phyloP scores from a whole-genome alignment of 2,797 vertebrate genomes.

The Morelia viridis region DNA sequence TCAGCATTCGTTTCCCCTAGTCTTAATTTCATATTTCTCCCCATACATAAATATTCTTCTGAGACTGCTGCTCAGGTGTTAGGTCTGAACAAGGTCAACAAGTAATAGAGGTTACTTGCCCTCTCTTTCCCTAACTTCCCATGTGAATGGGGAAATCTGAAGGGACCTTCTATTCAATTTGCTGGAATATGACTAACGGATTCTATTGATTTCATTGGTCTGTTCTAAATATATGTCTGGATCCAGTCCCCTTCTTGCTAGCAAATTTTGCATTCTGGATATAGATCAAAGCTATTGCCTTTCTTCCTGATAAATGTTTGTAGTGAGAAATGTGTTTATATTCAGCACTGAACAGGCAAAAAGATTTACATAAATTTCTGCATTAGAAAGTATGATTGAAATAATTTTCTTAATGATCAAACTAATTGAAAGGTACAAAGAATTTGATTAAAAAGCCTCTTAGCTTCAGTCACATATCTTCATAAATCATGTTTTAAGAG shows the following conservation, averaged over 20 bases:
- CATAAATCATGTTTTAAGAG: constrained; percentile 28
- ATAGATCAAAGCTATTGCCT: neutral
- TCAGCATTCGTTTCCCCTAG: neutral
- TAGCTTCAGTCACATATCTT: constrained; percentile 39
- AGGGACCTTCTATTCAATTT: neutral
- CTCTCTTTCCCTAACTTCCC: neutral
- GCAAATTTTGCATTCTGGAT: neutral
- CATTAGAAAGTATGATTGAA: constrained; percentile 16
- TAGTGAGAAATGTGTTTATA: neutral
- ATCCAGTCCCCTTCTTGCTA: neutral
- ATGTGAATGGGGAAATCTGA: neutral
- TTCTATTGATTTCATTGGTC: neutral
- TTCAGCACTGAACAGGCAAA: neutral
- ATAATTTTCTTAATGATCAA: constrained; percentile 33
- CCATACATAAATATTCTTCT: neutral
- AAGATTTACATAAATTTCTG: constrained; percentile 40
- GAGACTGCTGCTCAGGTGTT: neutral
- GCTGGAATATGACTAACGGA: neutral
- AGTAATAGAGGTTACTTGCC: neutral
- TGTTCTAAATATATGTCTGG: neutral
- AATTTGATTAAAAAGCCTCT: constrained; percentile 38
- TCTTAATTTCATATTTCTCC: neutral
- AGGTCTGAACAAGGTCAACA: neutral
- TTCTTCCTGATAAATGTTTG: neutral
- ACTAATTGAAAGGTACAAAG: constrained; percentile 44